Base-by-base conservation (phyloP, 2,113 vertebrate genomes). In the Salvator merianae region DNA sequence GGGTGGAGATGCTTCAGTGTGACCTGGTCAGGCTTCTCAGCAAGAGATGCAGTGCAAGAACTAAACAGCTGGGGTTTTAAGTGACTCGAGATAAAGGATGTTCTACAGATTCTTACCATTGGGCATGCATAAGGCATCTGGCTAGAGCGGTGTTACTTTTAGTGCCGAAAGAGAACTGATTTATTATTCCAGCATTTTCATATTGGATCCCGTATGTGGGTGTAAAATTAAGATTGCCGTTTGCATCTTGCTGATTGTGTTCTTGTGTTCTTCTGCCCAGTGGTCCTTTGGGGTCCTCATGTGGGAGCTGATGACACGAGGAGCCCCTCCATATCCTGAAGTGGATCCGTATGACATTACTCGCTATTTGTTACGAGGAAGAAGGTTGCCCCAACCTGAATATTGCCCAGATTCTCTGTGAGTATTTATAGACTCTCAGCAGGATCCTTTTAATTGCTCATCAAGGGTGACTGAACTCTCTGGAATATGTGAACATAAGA, bases 221-320 rank as follows among this genome's bases (percentile, higher is more conserved):
- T 36, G 24, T 50, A 30, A 26, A 18, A 75, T 70, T 12, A 38
- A 40, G 36, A 62, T 40, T 32, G 22, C 7, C n/a, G 9, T 26
- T n/a, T 79, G 16, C 38, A 20, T 65, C 30, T 69, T 74, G 16
- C 55, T 73, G 30, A 30, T 59, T 62, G 28, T 62, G 36, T 72
- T 47, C 10, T 62, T 62, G 1, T 79, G 53, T 18, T 84, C 40
- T 91, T 70, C 65, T 86, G 0, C 66, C 55, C 94, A 99, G 98
- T 99, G 98, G 98, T 99, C 98, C 2, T 99, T 98, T 10, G 98
- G 98, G 34, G 97, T 99, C 69, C 92, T 99, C 85, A 96, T 99
- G 92, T 99, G 98, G 98, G 98, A 99, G 94, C 96, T 99, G 96
- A 93, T 99, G 94, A 99, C 98, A 0, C 97, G 98, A 84, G 98